phyloP scores from a whole-genome alignment of 2,797 vertebrate species.

The Halcyon smyrnensis region DNA sequence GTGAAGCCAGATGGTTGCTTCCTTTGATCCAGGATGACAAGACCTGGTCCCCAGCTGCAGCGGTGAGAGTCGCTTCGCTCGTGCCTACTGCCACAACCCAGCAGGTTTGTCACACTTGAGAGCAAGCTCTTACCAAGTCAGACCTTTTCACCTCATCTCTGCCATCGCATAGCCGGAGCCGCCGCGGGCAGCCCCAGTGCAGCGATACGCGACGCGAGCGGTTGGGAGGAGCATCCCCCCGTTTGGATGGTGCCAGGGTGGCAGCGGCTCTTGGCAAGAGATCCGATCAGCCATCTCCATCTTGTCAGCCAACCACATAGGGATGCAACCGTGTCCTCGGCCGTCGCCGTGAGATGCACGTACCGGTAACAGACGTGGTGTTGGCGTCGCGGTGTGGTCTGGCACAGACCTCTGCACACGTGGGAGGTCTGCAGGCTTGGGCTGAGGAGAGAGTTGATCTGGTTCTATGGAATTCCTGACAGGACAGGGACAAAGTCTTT shows the following conservation, averaged over 20 bases:
- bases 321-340: not conserved
- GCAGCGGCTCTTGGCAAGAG: not conserved
- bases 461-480: not conserved
- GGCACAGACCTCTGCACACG: not conserved
- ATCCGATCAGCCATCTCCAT: accelerated
- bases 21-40: not conserved
- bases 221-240: not conserved
- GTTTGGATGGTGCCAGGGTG: not conserved
- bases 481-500: not conserved
- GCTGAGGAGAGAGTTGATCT: not conserved
- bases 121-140: not conserved
- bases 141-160: not conserved
- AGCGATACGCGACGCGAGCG: accelerated
- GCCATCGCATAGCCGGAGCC: not conserved
- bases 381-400: not conserved
- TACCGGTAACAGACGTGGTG: not conserved
- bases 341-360: accelerated
- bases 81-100: accelerated
- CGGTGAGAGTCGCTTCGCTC: not conserved
- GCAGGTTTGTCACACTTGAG: not conserved
- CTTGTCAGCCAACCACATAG: accelerated
- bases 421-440: not conserved
- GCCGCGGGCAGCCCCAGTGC: accelerated
- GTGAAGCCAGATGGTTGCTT: not conserved
- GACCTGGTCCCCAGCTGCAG: not conserved